Base-by-base conservation (phyloP, 1,140 invertebrate genomes). In the Trachymyrmex septentrionalis region DNA sequence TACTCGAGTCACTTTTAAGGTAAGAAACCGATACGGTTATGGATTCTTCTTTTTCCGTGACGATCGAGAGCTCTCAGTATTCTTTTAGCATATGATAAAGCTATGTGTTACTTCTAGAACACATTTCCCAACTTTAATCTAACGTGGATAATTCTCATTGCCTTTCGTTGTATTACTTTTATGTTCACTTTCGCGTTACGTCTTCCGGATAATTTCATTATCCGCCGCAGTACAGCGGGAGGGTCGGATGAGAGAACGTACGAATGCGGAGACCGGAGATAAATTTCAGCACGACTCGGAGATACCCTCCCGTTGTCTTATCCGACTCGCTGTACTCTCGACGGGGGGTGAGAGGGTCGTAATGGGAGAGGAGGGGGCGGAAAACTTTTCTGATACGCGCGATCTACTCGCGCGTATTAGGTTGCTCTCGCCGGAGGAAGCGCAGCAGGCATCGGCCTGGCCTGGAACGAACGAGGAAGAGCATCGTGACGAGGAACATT, bases 361-460 rank as follows among this genome's bases (percentile, higher is more conserved):
- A 84, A 61, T 71, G 69, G 55, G 16, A 55, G 55, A 30, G 38
- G 55, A n/a, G 34, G 55, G 16, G 34, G 12, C 16, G 64, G 50
- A n/a, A 84, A 84, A 84, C 55, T 84, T 84, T 75, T 75, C 80
- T 75, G 80, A 84, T 75, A 48, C 55, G 80, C 69, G 67, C 44
- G 77, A 81, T 69, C 66, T 69, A 38, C 61, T 21, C 38, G 80
- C 80, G 69, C 69, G 69, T 38, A 48, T 73, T 48, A 75, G 38
- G 69, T 73, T 19, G 69, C 69, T 10, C 48, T 27, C 80, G 55
- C 53, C 7, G 67, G 67, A 48, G 9, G 38, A 44, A n/a, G 9
- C 48, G 9, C 48, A 34, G 30, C 9, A 10, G 38, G 14, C 16
- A 10, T 38, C 38, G 12, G n/a, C 1, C 5, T 5, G 27, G 44